Percentiles rank a stretch among this genome's conserved stretches.
These are phyloP conservation scores for Chelonus formosanus DNA, from an alignment of 2,888 invertebrate species.

Conservation along the genomic window DNA sequence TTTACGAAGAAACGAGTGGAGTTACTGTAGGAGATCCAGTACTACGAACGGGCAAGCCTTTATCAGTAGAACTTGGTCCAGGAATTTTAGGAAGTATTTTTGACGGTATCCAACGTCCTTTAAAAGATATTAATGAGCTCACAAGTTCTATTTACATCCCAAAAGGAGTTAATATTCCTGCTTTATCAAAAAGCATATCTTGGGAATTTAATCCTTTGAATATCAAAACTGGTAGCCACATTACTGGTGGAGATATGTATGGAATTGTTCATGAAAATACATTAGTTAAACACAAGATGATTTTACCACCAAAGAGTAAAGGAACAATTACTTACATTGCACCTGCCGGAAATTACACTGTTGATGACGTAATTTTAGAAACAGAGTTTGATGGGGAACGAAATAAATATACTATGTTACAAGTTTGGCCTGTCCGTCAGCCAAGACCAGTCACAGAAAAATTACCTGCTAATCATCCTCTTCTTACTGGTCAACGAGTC, in stretches of 20 bases:
- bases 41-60: slow-evolving; percentile 95
- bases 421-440: slow-evolving; percentile 99
- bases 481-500: slow-evolving; percentile 97
- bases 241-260: slow-evolving; percentile 98
- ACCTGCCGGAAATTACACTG: slow-evolving; percentile 90
- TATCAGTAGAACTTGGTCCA: slow-evolving; percentile 98
- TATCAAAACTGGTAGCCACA: slow-evolving; percentile 92
- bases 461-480: slow-evolving; percentile 96
- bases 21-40: slow-evolving; percentile 99
- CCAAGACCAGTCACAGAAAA: slow-evolving; percentile 97
- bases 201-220: slow-evolving; percentile 95
- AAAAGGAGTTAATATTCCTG: slow-evolving; percentile 96
- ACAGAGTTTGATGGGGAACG: slow-evolving; percentile 98
- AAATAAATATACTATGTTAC: slow-evolving; percentile 93
- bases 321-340: slow-evolving; percentile 97
- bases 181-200: slow-evolving; percentile 77
- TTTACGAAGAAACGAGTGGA: slow-evolving; percentile 95
- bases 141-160: slow-evolving; percentile 99
- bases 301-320: slow-evolving; percentile 92
- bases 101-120: slow-evolving; percentile 99
- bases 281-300: slow-evolving; percentile 95
- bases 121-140: slow-evolving; percentile 94
- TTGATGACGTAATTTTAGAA: slow-evolving; percentile 94
- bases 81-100: slow-evolving; percentile 99
- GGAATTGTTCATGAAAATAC: slow-evolving; percentile 97